Evolutionary conservation across 2,113 vertebrate species (phyloP).

Genomic region (Cygnus atratus): DNA sequence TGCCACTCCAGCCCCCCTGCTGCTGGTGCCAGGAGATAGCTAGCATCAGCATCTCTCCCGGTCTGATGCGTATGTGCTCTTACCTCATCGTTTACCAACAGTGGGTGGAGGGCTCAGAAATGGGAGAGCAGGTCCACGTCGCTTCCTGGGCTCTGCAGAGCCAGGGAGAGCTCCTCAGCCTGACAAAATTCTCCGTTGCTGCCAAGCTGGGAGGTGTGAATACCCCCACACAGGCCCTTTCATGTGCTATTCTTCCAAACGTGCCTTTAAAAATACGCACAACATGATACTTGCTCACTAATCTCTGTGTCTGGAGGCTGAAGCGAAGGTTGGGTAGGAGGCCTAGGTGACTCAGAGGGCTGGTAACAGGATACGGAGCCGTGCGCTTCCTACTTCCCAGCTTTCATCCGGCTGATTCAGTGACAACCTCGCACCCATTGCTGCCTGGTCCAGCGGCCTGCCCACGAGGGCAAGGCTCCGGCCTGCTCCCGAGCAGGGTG

Average conservation of each 20-base stretch:
- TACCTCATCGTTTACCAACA: neutral
- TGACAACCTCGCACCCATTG: neutral
- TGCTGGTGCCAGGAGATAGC: neutral
- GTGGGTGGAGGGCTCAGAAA: slow-evolving; percentile 34
- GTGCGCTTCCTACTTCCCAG: neutral
- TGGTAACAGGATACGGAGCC: slow-evolving; percentile 37
- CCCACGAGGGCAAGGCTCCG: neutral
- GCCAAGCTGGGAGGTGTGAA: neutral
- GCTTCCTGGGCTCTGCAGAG: neutral
- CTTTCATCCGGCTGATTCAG: slow-evolving; percentile 50
- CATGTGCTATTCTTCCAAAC: neutral
- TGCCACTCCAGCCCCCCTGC: neutral
- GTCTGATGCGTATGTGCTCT: neutral
- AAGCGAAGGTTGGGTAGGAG: slow-evolving; percentile 24
- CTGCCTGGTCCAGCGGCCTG: neutral
- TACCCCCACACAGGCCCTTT: neutral
- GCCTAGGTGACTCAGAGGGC: slow-evolving; percentile 27
- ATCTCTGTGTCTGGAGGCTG: slow-evolving; percentile 7
- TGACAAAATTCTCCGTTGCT: neutral
- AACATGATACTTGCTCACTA: neutral
- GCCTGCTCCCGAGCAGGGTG: neutral
- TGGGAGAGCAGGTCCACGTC: neutral
- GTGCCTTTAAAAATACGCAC: neutral
- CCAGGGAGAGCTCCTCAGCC: neutral
- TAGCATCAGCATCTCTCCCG: slow-evolving; percentile 34